phyloP scores from a whole-genome alignment of 1,140 invertebrate genomes.

The Zaprionus lachaisei region DNA sequence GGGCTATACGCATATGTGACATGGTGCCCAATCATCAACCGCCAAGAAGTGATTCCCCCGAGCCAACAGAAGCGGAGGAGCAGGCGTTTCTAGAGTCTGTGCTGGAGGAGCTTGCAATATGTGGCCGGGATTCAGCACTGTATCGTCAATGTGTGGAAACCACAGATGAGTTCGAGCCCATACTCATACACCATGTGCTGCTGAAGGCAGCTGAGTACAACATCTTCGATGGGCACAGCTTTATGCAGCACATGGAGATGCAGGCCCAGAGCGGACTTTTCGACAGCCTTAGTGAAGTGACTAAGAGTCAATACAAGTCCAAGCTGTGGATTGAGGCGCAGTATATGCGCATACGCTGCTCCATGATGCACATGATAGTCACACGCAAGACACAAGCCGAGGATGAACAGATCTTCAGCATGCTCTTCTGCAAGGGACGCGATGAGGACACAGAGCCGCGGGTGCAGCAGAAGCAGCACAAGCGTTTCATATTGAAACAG shows the following conservation, averaged over 20 bases:
- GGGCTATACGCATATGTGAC: conserved; percentile 62
- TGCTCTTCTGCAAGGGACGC: conserved; percentile 77
- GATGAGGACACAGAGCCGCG: conserved; percentile 64
- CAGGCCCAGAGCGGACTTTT: conserved; percentile 68
- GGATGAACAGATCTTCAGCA: conserved; percentile 71
- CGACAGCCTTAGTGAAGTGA: conserved; percentile 62
- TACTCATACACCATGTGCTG: conserved; percentile 74
- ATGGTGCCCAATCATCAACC: conserved; percentile 60
- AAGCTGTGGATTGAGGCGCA: conserved; percentile 76
- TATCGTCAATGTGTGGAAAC: conserved; percentile 72
- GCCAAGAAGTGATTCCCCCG: conserved; percentile 40
- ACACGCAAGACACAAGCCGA: conserved; percentile 62
- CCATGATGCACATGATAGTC: conserved; percentile 73
- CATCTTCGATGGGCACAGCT: conserved; percentile 58
- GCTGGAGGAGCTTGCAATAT: conserved; percentile 69
- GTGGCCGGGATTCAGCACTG: conserved; percentile 64
- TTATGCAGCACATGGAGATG: conserved; percentile 69
- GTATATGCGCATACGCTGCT: conserved; percentile 80
- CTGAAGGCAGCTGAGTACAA: conserved; percentile 58
- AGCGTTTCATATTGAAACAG: conserved; percentile 82
- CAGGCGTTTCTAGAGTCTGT: conserved; percentile 62
- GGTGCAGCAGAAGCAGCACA: conserved; percentile 77
- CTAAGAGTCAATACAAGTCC: conserved; percentile 71
- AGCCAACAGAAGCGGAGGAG: conserved; percentile 51
- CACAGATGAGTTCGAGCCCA: conserved; percentile 71